Base-by-base conservation (phyloP, 2,113 vertebrate species). In the Narcine bancroftii region DNA sequence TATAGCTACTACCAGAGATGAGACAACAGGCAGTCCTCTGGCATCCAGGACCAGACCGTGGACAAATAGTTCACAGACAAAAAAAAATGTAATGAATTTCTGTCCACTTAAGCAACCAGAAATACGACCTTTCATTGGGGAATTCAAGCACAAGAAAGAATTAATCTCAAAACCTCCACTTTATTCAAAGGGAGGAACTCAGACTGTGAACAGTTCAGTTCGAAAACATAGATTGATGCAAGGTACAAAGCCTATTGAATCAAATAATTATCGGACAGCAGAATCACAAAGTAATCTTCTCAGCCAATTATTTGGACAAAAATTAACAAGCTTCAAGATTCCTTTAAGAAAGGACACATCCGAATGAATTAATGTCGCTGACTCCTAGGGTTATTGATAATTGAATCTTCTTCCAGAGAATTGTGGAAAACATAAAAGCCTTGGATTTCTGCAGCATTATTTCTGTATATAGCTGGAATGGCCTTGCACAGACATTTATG, bases 251-350 rank as follows among this genome's bases (percentile, higher is more conserved):
- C 94, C 96, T 0, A 92, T 96, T 53, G 94, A 96, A 56, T 93
- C 96, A 0, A 96, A 95, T 71, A 96, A 96, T 92, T 97, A 96
- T 94, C 96, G 97, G 95, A 99, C 98, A 0, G 98, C 97, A 0
- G 98, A 98, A 94, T 98, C 99, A 92, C 98, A 99, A 95, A 99
- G 97, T 94, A 95, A 98, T 96, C 97, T 99, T 93, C 96, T 99
- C 93, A 99, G 96, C 96, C 98, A 99, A 94, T 96, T 99, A 93
- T 99, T 99, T 92, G 99, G 99, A 93, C 98, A 98, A 93, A 98
- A 98, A 96, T 96, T 99, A 94, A 98, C 98, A 92, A 98, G 98
- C 96, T 99, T 99, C 96, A 99, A 99, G 95, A 99, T 99, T 96
- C 99, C 99, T 95, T 95, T 99, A 92, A 97, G 98, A 93, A 98